A percentile compares a stretch with the other conserved stretches of the same genome.
Evolutionary conservation across 2,888 invertebrate species (phyloP).

Genomic region (Dasysyrphus albostriatus): DNA sequence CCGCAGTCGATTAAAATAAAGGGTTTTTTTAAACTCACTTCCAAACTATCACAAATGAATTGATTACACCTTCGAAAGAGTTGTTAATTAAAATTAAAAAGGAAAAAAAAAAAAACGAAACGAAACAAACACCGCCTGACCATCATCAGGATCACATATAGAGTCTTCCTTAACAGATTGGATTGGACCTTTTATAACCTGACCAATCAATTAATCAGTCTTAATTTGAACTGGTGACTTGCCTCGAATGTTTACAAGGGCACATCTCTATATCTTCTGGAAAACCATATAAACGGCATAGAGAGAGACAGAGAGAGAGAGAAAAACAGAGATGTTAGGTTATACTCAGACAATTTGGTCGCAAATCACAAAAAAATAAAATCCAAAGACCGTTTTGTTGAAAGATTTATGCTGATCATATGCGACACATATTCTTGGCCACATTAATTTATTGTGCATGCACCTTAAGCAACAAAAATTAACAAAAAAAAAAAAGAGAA

Average conservation of each 20-base stretch:
- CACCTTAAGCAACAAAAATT: slow-evolving; percentile 51
- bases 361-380: slow-evolving; percentile 58
- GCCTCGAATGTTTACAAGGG: slow-evolving; percentile 5
- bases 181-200: slow-evolving; percentile 42
- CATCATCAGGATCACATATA: slow-evolving; percentile 11
- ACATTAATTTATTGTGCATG: slow-evolving; percentile 74
- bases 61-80: slow-evolving; percentile 45
- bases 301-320: slow-evolving; percentile 7
- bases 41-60: slow-evolving; percentile 47
- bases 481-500: slow-evolving; percentile 2
- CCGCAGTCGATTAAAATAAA: neutral
- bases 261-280: slow-evolving; percentile 48
- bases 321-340: neutral
- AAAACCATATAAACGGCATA: slow-evolving; percentile 6
- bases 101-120: neutral
- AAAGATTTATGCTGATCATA: slow-evolving; percentile 74
- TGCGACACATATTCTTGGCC: slow-evolving; percentile 58
- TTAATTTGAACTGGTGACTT: slow-evolving; percentile 67
- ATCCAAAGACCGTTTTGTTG: slow-evolving; percentile 68
- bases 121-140: neutral
- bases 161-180: neutral
- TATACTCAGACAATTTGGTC: slow-evolving; percentile 47
- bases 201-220: slow-evolving; percentile 73
- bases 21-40: neutral
- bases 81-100: slow-evolving; percentile 51